phyloP scores from a whole-genome alignment of 30 jellyfish, hydroid and myxozoan species.

The Aurelia sp. region DNA sequence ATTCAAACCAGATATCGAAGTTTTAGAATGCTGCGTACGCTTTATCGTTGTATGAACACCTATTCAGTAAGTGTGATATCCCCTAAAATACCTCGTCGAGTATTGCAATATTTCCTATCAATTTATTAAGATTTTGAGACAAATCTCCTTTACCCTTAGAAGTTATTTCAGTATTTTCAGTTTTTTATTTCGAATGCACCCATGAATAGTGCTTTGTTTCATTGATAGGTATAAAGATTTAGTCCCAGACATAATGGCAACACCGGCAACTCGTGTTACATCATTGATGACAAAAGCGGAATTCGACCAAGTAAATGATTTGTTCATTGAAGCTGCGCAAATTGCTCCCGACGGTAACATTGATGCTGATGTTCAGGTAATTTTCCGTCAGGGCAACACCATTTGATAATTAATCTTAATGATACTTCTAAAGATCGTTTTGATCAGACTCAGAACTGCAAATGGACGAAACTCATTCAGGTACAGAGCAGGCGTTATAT shows the following conservation, averaged over 20 bases:
- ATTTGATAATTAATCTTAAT: too few relatives aligned
- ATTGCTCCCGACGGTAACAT: constrained; percentile 72
- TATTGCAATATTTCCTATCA: too few relatives aligned
- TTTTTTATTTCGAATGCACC: too few relatives aligned
- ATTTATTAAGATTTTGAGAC: too few relatives aligned
- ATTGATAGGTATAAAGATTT: constrained; percentile 41
- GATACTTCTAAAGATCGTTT: neutral
- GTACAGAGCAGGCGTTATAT: constrained; percentile 29
- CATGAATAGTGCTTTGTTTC: neutral
- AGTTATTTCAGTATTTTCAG: too few relatives aligned
- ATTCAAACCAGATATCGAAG: too few relatives aligned
- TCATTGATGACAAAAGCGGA: constrained; percentile 72
- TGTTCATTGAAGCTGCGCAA: constrained; percentile 88
- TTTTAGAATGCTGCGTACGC: too few relatives aligned
- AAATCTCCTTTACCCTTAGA: too few relatives aligned
- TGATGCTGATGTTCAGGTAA: constrained; percentile 95
- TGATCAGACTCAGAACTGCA: constrained; percentile 19
- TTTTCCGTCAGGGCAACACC: neutral
- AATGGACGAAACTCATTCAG: constrained; percentile 21
- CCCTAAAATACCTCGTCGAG: too few relatives aligned
- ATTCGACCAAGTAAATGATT: constrained; percentile 72
- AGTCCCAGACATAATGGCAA: constrained; percentile 33
- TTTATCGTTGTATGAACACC: too few relatives aligned
- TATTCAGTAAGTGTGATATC: too few relatives aligned
- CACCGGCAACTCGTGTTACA: constrained; percentile 25